Percentiles rank a stretch among this genome's conserved stretches.
These are phyloP conservation scores for Eulithis testata DNA, from an alignment of 2,888 invertebrate species.

Conservation along the genomic window DNA sequence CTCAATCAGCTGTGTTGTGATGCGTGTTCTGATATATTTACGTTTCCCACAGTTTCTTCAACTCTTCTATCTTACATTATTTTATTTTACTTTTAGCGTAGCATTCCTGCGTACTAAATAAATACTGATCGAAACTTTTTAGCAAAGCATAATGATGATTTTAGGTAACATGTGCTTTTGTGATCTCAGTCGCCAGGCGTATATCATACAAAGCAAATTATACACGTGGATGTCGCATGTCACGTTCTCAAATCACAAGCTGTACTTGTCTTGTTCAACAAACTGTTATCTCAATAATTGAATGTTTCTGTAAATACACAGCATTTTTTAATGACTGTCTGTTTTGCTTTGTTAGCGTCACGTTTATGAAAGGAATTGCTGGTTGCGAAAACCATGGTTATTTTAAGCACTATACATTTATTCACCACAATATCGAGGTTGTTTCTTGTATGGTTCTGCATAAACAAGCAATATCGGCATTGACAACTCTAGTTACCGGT, in stretches of 20 bases:
- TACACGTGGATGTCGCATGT: not conserved
- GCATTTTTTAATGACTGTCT: slow-evolving; percentile 3
- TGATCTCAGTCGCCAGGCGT: not conserved
- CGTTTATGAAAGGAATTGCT: not conserved
- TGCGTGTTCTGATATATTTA: too few species aligned
- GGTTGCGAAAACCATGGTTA: slow-evolving; percentile 15
- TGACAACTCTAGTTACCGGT: slow-evolving; percentile 11
- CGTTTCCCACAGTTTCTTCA: too few species aligned
- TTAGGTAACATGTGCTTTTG: not conserved
- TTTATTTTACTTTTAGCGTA: too few species aligned
- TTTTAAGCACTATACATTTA: not conserved
- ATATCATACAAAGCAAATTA: not conserved
- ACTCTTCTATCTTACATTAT: too few species aligned
- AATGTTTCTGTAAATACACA: slow-evolving; percentile 7
- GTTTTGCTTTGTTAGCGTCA: slow-evolving; percentile 10
- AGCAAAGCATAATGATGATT: too few species aligned
- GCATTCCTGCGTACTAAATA: too few species aligned
- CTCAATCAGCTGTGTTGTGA: not conserved
- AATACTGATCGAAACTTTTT: too few species aligned
- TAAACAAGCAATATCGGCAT: slow-evolving; percentile 2
- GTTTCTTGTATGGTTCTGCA: slow-evolving; percentile 8
- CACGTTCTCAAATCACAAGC: not conserved
- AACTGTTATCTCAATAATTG: slow-evolving; percentile 1
- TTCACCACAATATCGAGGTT: slow-evolving; percentile 10
- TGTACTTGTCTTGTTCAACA: not conserved